Evolutionary conservation across 2,113 vertebrate genomes (phyloP).

Genomic region (Leuciscus idus): DNA sequence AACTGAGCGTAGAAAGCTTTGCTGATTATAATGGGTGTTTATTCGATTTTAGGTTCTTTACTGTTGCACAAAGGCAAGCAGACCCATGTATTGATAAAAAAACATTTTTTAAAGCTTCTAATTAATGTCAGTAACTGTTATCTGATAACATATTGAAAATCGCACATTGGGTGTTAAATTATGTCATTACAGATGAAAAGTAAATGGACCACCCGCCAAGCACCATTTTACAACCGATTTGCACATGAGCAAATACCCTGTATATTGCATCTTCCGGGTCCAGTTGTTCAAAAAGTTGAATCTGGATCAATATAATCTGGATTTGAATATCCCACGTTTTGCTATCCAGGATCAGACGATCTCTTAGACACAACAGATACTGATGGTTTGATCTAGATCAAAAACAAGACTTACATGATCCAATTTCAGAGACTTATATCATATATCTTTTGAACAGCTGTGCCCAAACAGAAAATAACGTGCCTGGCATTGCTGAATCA

Average conservation of each 20-base stretch:
- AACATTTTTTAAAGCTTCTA: background rate
- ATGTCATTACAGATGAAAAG: background rate
- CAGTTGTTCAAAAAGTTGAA: no score
- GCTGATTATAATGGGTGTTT: background rate
- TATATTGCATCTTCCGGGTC: no score
- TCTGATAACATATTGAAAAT: background rate
- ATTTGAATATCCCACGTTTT: no score
- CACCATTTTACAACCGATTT: background rate
- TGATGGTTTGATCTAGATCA: no score
- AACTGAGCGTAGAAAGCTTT: background rate
- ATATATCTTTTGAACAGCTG: no score
- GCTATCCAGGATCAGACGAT: no score
- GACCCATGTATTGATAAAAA: background rate
- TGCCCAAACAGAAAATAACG: no score
- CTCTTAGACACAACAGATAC: no score
- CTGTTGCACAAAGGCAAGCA: background rate
- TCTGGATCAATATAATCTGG: no score
- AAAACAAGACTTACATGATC: no score
- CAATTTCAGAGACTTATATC: no score
- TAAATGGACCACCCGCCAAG: background rate
- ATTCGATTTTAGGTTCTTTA: background rate
- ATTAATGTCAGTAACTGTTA: background rate
- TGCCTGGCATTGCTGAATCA: no score
- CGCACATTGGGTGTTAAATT: background rate
- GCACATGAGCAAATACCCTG: background rate